A percentile compares a stretch with the other conserved stretches of the same genome.
Conservation (phyloP, 2,888 invertebrate species). For the Caenorhabditis sp. region DNA sequence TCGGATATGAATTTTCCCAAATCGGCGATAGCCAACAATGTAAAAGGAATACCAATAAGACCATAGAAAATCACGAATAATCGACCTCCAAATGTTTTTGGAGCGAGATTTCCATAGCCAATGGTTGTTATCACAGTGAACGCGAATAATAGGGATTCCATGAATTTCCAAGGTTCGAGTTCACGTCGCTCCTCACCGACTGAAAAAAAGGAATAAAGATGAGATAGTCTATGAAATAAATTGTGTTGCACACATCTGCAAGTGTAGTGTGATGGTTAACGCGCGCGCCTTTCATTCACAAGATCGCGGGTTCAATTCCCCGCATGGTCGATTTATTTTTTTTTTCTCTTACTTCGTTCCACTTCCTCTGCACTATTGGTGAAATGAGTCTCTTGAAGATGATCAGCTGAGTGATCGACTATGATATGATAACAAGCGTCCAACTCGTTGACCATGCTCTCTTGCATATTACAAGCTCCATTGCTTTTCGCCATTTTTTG, state of each 20-base stretch:
- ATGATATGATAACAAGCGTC: constrained; percentile 60
- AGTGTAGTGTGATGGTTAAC: no score
- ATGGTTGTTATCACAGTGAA: constrained; percentile 70
- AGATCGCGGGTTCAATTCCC: no score
- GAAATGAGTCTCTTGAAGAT: constrained; percentile 48
- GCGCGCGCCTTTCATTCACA: no score
- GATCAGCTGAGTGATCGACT: constrained; percentile 49
- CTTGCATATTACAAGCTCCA: constrained; percentile 43
- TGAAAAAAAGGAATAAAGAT: no score
- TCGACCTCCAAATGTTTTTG: constrained; percentile 64
- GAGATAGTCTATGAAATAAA: no score
- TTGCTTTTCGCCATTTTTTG: constrained; percentile 35
- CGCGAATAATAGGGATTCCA: constrained; percentile 64
- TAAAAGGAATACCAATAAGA: constrained; percentile 67
- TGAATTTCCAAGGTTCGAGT: constrained; percentile 61
- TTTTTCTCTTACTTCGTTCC: constrained; percentile 32
- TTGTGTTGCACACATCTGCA: no score
- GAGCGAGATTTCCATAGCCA: constrained; percentile 69
- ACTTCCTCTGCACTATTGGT: constrained; percentile 51
- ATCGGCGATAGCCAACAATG: constrained; percentile 68
- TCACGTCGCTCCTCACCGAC: constrained; percentile 5
- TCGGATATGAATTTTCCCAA: constrained; percentile 69
- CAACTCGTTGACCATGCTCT: constrained; percentile 45
- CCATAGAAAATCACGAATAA: constrained; percentile 68
- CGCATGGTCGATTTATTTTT: constrained; percentile 12